A percentile compares a stretch with the other conserved stretches of the same genome.
Evolutionary conservation across 2,113 vertebrate genomes (phyloP).

Genomic region (Arothron firmamentum): DNA sequence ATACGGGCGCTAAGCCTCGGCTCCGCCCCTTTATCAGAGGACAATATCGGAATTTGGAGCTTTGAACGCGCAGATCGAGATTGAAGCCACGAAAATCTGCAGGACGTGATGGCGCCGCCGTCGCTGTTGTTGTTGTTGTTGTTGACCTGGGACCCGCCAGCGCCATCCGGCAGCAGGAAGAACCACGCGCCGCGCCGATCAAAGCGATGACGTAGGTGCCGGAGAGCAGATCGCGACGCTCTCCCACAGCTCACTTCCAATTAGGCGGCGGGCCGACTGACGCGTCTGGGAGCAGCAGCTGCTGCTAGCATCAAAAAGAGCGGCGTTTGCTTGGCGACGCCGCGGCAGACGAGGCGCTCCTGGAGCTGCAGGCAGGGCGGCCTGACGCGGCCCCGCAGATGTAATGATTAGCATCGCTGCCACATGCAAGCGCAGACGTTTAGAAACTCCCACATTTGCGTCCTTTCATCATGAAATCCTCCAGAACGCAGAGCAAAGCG

Average conservation of each 20-base stretch:
- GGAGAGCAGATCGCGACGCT: slow-evolving; percentile 64
- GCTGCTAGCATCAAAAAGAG: slow-evolving; percentile 63
- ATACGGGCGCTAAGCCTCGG: too few relatives aligned
- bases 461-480: slow-evolving; percentile 14
- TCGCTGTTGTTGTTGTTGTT: neutral
- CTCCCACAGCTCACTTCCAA: slow-evolving; percentile 69
- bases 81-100: neutral
- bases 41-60: too few relatives aligned
- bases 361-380: slow-evolving; percentile 26
- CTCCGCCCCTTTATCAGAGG: too few relatives aligned
- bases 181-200: slow-evolving; percentile 45
- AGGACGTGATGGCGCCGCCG: neutral
- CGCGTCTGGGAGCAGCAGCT: slow-evolving; percentile 69
- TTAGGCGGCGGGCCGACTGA: slow-evolving; percentile 67
- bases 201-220: slow-evolving; percentile 63
- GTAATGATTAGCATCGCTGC: slow-evolving; percentile 36
- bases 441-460: slow-evolving; percentile 31
- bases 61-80: too few relatives aligned
- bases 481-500: slow-evolving; percentile 12
- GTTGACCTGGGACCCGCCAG: slow-evolving; percentile 40
- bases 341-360: slow-evolving; percentile 32
- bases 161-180: slow-evolving; percentile 43
- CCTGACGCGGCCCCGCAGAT: slow-evolving; percentile 37
- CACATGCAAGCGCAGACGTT: slow-evolving; percentile 20
- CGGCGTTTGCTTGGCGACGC: slow-evolving; percentile 49